Percentiles rank a stretch among this genome's conserved stretches.
Evolutionary conservation across 2,113 vertebrate species (phyloP).

Genomic region (Ctenomys sociabilis): DNA sequence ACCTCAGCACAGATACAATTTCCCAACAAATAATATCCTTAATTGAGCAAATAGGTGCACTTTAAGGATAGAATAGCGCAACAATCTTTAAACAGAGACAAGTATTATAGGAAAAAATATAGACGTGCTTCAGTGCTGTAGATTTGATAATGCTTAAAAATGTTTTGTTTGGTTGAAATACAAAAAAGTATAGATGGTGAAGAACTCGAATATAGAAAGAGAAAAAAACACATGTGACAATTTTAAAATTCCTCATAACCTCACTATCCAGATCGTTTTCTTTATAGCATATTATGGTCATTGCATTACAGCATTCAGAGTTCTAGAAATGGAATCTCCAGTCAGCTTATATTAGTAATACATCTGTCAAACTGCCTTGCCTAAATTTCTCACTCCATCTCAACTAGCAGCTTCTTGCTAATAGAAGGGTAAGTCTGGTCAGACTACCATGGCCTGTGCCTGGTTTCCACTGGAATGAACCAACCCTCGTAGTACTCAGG

Average conservation of each 20-base stretch:
- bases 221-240: background rate
- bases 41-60: background rate
- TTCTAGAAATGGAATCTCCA: background rate
- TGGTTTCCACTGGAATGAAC: background rate
- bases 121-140: background rate
- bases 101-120: background rate
- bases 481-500: background rate
- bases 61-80: background rate
- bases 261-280: background rate
- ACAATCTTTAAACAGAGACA: constrained; percentile 19
- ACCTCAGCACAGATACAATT: background rate
- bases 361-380: background rate
- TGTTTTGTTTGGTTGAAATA: constrained; percentile 11
- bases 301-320: background rate
- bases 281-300: background rate
- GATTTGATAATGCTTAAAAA: constrained; percentile 22
- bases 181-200: background rate
- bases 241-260: background rate
- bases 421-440: background rate
- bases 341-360: constrained; percentile 10
- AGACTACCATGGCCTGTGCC: background rate
- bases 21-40: constrained; percentile 36
- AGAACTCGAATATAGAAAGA: constrained; percentile 4
- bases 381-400: background rate
- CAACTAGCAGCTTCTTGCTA: background rate